Conservation (phyloP, 37 sponge, comb jelly and placozoan genomes). For the Tethya wilhelma region DNA sequence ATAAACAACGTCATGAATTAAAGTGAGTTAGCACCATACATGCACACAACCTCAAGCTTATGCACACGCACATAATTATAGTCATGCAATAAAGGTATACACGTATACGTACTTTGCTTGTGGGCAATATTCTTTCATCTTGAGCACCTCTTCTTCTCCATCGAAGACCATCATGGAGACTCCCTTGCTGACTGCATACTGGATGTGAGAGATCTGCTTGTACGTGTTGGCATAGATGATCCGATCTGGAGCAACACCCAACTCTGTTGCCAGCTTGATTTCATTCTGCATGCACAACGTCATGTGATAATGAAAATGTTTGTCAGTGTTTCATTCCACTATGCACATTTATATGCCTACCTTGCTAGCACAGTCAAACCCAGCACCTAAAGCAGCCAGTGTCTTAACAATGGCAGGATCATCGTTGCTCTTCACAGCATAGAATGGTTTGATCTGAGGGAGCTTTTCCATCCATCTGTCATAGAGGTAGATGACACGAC, state of each 20-base stretch:
- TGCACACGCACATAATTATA: neutral
- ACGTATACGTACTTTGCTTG: constrained; percentile 22
- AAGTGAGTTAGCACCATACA: neutral
- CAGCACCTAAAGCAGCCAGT: constrained; percentile 72
- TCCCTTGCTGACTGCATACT: constrained; percentile 70
- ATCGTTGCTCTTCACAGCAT: constrained; percentile 91
- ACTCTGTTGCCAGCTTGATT: constrained; percentile 52
- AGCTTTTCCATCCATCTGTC: constrained; percentile 55
- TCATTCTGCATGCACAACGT: no score
- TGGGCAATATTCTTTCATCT: constrained; percentile 30
- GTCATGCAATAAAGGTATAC: neutral
- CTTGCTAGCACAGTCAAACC: constrained; percentile 94
- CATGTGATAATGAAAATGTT: no score
- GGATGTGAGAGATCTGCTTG: constrained; percentile 84
- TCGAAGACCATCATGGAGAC: constrained; percentile 83
- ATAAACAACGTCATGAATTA: constrained; percentile 34
- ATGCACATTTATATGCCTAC: neutral
- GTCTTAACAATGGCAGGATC: constrained; percentile 67
- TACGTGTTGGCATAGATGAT: constrained; percentile 91
- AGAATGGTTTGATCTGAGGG: constrained; percentile 75
- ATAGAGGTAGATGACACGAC: constrained; percentile 40
- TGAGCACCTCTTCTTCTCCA: constrained; percentile 75
- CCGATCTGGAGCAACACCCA: constrained; percentile 53
- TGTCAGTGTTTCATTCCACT: neutral
- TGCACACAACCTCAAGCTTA: neutral